Evolutionary conservation across 2,888 invertebrate species (phyloP).

Genomic region (Pecten maximus): DNA sequence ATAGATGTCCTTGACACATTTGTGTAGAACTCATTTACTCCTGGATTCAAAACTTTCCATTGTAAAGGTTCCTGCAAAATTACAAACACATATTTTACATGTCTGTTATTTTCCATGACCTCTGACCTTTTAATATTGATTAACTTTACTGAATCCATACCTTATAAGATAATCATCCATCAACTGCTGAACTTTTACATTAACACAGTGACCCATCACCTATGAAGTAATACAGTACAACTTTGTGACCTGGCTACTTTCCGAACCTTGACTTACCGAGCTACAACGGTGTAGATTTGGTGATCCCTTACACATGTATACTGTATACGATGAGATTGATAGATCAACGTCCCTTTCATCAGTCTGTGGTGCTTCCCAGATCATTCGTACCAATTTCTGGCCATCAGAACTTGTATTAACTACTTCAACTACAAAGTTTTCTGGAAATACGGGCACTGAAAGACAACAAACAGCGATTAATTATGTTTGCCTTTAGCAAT

Average conservation of each 20-base stretch:
- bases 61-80: constrained; percentile 46
- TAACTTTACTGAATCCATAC: not conserved
- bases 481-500: not conserved
- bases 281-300: constrained; percentile 53
- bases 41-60: constrained; percentile 46
- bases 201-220: not conserved
- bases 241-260: not conserved
- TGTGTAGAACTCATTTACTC: constrained; percentile 23
- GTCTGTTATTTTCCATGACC: not conserved
- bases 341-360: not conserved
- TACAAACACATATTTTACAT: not conserved
- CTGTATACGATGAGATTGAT: constrained; percentile 56
- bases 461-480: not conserved
- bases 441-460: constrained; percentile 46
- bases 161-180: not conserved
- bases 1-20: not conserved
- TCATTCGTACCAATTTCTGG: constrained; percentile 41
- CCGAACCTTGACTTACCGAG: constrained; percentile 49
- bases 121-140: not conserved
- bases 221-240: no score
- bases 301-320: constrained; percentile 65
- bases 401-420: not conserved
- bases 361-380: constrained; percentile 24
- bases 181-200: not conserved
- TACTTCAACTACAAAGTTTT: constrained; percentile 44